Conservation (phyloP, 2,888 invertebrate genomes). For the Horisme vitalbata region DNA sequence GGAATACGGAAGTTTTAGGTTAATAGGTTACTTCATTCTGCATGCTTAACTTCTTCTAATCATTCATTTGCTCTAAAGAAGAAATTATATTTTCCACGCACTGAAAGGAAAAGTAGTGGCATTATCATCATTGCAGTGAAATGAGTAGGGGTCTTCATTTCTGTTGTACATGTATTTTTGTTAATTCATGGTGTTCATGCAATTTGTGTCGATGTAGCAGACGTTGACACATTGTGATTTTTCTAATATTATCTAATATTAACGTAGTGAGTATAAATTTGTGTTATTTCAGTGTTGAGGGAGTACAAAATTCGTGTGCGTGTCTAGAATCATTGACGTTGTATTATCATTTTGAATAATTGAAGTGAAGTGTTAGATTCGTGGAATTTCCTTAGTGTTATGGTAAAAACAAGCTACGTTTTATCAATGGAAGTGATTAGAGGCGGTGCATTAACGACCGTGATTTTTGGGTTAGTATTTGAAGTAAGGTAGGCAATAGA, state of each 20-base stretch:
- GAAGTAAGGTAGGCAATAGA: conserved; percentile 70
- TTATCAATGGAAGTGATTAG: conserved; percentile 67
- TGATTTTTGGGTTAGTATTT: conserved; percentile 69
- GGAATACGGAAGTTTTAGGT: conserved; percentile 55
- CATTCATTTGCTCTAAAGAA: conserved; percentile 60
- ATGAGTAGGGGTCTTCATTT: conserved; percentile 15
- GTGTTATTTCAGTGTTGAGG: conserved; percentile 54
- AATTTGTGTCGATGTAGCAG: conserved; percentile 66
- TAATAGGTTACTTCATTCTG: conserved; percentile 59
- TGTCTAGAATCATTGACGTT: conserved; percentile 43
- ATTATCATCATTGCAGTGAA: conserved; percentile 31
- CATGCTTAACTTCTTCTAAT: conserved; percentile 67
- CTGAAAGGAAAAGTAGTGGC: conserved; percentile 43
- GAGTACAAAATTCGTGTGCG: conserved; percentile 55
- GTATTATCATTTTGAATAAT: conserved; percentile 38
- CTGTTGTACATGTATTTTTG: conserved; percentile 33
- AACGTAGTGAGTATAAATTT: conserved; percentile 45
- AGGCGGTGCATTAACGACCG: conserved; percentile 79
- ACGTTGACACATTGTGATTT: conserved; percentile 55
- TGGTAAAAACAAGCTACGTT: conserved; percentile 66
- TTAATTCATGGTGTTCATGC: conserved; percentile 66
- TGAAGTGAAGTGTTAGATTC: conserved; percentile 66
- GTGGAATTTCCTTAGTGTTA: conserved; percentile 77
- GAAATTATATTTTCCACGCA: conserved; percentile 39
- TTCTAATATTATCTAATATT: conserved; percentile 52